phyloP scores from a whole-genome alignment of 2,888 invertebrate genomes.

The Timema cristinae region DNA sequence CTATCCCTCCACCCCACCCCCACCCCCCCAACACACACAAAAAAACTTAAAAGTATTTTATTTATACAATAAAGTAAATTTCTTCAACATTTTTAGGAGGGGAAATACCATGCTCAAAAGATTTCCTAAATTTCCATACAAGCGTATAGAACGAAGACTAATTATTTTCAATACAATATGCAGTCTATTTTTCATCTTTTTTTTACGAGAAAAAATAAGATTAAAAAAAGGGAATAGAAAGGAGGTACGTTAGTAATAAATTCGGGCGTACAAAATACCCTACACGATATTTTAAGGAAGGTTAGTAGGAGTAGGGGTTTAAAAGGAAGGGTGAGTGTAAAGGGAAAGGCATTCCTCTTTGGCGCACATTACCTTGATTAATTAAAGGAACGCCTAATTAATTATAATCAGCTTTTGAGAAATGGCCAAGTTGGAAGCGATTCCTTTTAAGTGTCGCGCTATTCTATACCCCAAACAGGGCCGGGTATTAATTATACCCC shows the following conservation, averaged over 20 bases:
- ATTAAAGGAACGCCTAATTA: conserved; percentile 27
- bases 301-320: conserved; percentile 19
- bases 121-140: no score
- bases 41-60: no score
- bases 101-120: no score
- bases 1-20: no score
- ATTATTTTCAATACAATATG: conserved; percentile 12
- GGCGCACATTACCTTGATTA: conserved; percentile 23
- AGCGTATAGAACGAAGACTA: conserved; percentile 8
- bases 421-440: conserved; percentile 22
- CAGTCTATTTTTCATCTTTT: conserved; percentile 8
- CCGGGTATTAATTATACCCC: conserved; percentile 23
- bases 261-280: conserved; percentile 12
- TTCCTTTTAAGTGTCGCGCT: conserved; percentile 25
- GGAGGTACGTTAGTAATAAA: conserved; percentile 13
- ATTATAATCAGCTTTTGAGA: conserved; percentile 27
- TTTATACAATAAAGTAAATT: no score
- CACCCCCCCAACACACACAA: no score
- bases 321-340: conserved; percentile 24
- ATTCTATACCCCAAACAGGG: conserved; percentile 21
- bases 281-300: neutral
- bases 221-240: neutral
- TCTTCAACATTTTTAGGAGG: no score
- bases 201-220: conserved; percentile 2
- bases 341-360: conserved; percentile 27